Evolutionary conservation across 2,888 invertebrate genomes (phyloP), one percentile per base, ranked within the genome.

Genomic region (Petrophora chlorosata): DNA sequence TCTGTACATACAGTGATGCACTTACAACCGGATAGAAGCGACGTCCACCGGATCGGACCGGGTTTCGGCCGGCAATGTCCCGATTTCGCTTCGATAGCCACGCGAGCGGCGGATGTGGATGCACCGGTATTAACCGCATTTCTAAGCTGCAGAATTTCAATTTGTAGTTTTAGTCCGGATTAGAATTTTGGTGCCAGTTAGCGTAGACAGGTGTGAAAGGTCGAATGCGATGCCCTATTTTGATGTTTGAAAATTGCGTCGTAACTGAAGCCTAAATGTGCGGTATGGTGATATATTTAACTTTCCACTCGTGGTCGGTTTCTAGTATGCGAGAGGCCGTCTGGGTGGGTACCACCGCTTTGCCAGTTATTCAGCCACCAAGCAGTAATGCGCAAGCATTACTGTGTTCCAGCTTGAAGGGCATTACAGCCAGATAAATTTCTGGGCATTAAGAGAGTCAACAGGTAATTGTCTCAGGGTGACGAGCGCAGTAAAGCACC

Each of bases 71-170:
- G 74, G 71, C 66, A 70, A 58, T 61, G 56, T 61, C 67, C 74
- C 71, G 75, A 79, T 72, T 67, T 75, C 61, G 73, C 73, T 63
- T 65, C 66, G 73, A 67, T 69, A 79, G 77, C 78, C 74, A 71
- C 61, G 61, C 59, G 54, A 63, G 58, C 60, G 59, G 45, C 65
- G 65, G 63, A 54, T 60, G 65, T 58, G 63, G 67, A 64, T 39
- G 56, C 56, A 67, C 63, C 76, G 49, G 54, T 63, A 59, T 63
- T 56, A 54, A 62, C 67, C 62, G 61, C 63, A 67, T 69, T 61
- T 63, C 65, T 66, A 63, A 65, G 57, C 63, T 32, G n/a, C 35
- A 29, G 56, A 39, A 22, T 54, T 46, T 54, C 45, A 52, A 54
- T 65, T 63, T 62, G 51, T 49, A 44, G 55, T 57, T 57, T 53